Evolutionary conservation across 2,113 vertebrate genomes (phyloP).

Genomic region (Gymnorhina tibicen): DNA sequence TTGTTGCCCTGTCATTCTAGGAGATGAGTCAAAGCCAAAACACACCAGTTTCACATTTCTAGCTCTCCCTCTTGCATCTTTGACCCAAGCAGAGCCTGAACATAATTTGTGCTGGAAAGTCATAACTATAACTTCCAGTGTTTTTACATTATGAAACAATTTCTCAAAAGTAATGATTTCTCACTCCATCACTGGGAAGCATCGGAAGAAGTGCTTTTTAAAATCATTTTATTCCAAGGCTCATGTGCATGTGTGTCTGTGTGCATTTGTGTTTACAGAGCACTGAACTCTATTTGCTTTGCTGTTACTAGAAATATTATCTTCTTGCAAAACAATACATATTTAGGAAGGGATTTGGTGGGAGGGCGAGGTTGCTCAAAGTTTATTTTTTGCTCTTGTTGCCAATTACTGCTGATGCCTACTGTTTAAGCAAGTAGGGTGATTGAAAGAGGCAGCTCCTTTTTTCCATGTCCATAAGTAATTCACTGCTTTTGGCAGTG

Average conservation of each 20-base stretch:
- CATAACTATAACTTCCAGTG: not conserved
- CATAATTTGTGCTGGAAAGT: not conserved
- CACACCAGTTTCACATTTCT: not conserved
- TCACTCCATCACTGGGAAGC: not conserved
- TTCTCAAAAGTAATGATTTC: not conserved
- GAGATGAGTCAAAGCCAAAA: not conserved
- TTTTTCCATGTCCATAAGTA: not conserved
- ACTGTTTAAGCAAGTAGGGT: not conserved
- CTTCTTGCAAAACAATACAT: constrained; percentile 1
- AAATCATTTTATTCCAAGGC: not conserved
- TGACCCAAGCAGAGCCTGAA: not conserved
- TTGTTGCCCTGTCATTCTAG: not conserved
- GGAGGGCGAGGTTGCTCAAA: not conserved
- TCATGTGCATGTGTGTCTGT: not conserved
- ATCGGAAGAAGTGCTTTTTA: not conserved
- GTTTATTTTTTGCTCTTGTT: not conserved
- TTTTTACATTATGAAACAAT: not conserved
- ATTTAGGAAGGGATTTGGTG: constrained; percentile 16
- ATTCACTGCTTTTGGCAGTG: not conserved
- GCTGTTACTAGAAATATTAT: constrained; percentile 20
- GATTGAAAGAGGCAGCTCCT: not conserved
- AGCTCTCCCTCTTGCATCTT: not conserved
- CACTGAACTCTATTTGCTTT: constrained; percentile 16
- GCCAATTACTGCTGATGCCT: not conserved
- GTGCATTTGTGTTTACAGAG: not conserved